These are phyloP conservation scores for Anableps anableps DNA, from an alignment of 2,797 vertebrate species.

Conservation along the genomic window DNA sequence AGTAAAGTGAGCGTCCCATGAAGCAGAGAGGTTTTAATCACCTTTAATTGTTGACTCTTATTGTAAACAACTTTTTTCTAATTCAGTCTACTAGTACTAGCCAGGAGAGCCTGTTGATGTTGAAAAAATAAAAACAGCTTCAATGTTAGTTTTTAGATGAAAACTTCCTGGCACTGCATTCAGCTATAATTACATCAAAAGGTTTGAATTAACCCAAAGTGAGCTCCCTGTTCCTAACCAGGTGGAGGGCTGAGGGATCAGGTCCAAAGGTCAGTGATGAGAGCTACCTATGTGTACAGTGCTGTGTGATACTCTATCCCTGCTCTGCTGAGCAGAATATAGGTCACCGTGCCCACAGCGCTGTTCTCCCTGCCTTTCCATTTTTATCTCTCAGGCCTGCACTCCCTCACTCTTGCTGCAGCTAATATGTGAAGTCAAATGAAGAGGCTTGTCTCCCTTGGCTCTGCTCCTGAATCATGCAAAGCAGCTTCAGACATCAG, in stretches of 20 bases:
- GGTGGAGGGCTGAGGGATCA: constrained; percentile 20
- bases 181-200: constrained; percentile 14
- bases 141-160: constrained; percentile 1
- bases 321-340: constrained; percentile 47
- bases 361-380: constrained; percentile 17
- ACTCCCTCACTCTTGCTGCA: constrained; percentile 44
- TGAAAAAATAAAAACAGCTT: background rate
- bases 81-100: background rate
- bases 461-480: constrained; percentile 69
- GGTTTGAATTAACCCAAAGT: constrained; percentile 15
- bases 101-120: background rate
- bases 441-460: constrained; percentile 59
- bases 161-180: background rate
- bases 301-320: constrained; percentile 38
- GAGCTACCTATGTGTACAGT: constrained; percentile 47
- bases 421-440: constrained; percentile 70
- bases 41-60: constrained; percentile 17
- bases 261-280: constrained; percentile 51
- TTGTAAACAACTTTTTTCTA: constrained; percentile 4
- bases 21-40: constrained; percentile 11
- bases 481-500: constrained; percentile 69
- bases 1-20: constrained; percentile 9
- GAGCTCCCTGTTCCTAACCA: constrained; percentile 26
- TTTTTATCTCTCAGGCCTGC: constrained; percentile 34
- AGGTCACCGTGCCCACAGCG: constrained; percentile 75